Conservation (phyloP, 2,888 invertebrate genomes). For the Micropterix aruncella region DNA sequence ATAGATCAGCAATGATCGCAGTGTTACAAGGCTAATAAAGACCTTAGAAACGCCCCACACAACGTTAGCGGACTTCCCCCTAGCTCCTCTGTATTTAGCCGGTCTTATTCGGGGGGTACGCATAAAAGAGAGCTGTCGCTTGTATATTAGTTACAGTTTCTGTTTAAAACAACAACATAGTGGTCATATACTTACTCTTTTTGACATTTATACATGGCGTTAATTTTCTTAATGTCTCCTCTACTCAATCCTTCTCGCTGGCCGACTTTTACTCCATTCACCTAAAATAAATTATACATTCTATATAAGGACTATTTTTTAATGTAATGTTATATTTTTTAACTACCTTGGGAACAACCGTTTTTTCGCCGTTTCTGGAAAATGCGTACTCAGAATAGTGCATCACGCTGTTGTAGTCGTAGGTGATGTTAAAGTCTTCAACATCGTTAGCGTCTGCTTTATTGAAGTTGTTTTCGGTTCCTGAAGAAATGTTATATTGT, state of each 20-base stretch:
- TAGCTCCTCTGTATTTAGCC: too few species aligned
- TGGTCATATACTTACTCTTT: conserved; percentile 24
- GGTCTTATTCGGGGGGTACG: too few species aligned
- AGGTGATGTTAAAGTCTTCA: conserved; percentile 52
- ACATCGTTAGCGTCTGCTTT: conserved; percentile 43
- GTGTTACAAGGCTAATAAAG: too few species aligned
- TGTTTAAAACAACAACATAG: too few species aligned
- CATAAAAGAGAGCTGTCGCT: too few species aligned
- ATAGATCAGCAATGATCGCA: too few species aligned
- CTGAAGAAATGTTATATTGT: conserved; percentile 25
- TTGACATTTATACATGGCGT: conserved; percentile 61
- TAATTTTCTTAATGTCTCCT: conserved; percentile 57
- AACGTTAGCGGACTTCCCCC: too few species aligned
- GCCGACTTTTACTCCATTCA: conserved; percentile 40
- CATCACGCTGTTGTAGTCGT: conserved; percentile 74
- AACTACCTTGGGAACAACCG: conserved; percentile 54
- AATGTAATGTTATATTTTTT: neutral
- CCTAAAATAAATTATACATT: conserved; percentile 15
- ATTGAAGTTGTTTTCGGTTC: conserved; percentile 54
- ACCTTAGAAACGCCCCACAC: too few species aligned
- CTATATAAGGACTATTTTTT: neutral
- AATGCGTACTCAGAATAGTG: conserved; percentile 70
- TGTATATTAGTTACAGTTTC: too few species aligned
- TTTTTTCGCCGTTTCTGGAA: conserved; percentile 53
- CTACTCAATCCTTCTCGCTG: conserved; percentile 62